A percentile compares a stretch with the other conserved stretches of the same genome.
Evolutionary conservation across 1,140 invertebrate genomes (phyloP).

Genomic region (Polypedilum vanderplanki): DNA sequence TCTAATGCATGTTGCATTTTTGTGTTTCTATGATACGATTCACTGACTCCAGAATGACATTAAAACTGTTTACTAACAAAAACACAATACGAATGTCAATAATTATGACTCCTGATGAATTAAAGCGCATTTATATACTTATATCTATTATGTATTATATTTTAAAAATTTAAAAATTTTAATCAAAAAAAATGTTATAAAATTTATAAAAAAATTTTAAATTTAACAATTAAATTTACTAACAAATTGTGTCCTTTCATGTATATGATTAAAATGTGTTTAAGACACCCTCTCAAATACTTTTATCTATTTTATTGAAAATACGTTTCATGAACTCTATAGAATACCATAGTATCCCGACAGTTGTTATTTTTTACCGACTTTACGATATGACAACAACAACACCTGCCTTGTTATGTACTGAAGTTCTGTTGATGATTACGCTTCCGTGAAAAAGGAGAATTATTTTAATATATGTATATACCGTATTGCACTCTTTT

Average conservation of each 20-base stretch:
- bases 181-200: too few relatives aligned
- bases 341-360: conserved; percentile 1
- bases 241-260: too few relatives aligned
- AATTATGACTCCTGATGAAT: too few relatives aligned
- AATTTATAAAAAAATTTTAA: too few relatives aligned
- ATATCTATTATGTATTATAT: too few relatives aligned
- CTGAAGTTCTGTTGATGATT: too few relatives aligned
- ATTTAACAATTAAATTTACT: too few relatives aligned
- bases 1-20: neutral
- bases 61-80: conserved; percentile 14
- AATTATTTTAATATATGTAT: too few relatives aligned
- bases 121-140: too few relatives aligned
- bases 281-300: neutral
- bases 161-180: too few relatives aligned
- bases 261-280: neutral
- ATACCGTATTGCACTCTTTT: too few relatives aligned
- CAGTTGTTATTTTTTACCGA: neutral
- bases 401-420: neutral
- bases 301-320: neutral
- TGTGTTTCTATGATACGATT: neutral
- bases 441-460: too few relatives aligned
- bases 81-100: neutral
- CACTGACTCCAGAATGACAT: neutral
- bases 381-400: neutral
- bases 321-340: neutral